A percentile compares a stretch with the other conserved stretches of the same genome.
Evolutionary conservation across 2,888 invertebrate genomes (phyloP).

Genomic region (Achlya flavicornis): DNA sequence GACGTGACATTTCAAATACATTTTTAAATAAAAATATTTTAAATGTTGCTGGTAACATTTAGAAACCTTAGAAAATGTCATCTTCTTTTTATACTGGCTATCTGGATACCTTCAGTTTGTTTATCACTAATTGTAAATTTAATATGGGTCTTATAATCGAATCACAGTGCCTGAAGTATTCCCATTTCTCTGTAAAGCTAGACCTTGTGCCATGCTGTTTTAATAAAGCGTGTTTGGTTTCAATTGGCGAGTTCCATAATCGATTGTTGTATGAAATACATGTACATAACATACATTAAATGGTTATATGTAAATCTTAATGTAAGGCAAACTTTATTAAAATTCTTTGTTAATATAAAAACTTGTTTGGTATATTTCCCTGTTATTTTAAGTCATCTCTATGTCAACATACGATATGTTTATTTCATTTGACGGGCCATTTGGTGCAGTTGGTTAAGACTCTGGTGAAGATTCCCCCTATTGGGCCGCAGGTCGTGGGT

Average conservation of each 20-base stretch:
- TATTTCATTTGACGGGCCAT: no score
- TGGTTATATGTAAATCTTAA: conserved; percentile 61
- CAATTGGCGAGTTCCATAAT: conserved; percentile 15
- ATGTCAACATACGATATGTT: no score
- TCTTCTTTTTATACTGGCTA: neutral
- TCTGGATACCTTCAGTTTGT: neutral
- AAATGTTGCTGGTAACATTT: no score
- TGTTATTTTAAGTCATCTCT: no score
- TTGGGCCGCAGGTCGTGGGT: no score
- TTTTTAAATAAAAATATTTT: no score
- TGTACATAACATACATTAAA: conserved; percentile 62
- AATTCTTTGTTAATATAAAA: conserved; percentile 76
- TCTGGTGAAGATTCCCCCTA: no score
- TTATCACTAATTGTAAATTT: neutral
- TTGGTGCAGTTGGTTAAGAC: no score
- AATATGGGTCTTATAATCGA: neutral
- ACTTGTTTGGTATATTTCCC: no score
- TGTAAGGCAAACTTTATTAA: conserved; percentile 74
- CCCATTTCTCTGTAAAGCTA: neutral
- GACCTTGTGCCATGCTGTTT: conserved; percentile 3
- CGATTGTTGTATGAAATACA: conserved; percentile 51
- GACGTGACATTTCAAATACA: no score
- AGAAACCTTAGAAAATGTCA: neutral
- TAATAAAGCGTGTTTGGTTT: conserved; percentile 12
- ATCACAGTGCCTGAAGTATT: conserved; percentile 4